Base-by-base conservation (phyloP, 2,113 vertebrate genomes). In the Pseudopipra pipra region DNA sequence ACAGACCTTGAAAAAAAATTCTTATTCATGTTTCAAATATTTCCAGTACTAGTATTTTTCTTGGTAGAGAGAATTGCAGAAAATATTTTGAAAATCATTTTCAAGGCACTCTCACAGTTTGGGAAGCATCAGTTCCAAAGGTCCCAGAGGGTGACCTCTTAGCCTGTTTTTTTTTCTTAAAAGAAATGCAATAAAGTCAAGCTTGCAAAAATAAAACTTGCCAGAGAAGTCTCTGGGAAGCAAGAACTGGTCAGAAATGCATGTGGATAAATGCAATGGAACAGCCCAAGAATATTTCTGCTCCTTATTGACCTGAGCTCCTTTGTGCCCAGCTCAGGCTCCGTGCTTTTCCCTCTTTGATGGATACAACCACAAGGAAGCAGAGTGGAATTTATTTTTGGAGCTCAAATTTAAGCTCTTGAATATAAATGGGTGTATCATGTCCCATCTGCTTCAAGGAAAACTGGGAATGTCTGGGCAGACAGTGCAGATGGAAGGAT, bases 101-200 rank as follows among this genome's bases (percentile, higher is more conserved):
- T 67, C 47, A 72, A 92, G 90, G 41, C 44, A 23, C 67, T 73
- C 5, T 73, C 5, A 0, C 33, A 43, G 63, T 14, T 71, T 39
- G 59, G 55, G 59, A 88, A 77, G 35, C 46, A 46, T 58, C 44
- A 61, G 49, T 86, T 96, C 67, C 92, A 83, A 96, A 95, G 79
- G 74, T 82, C 67, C 58, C 79, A 79, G 82, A 63, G 58, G 62
- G 62, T 94, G 92, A 97, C 90, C 85, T 91, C 66, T 91, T 89
- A 87, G 62, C 58, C 71, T 85, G 77, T 31, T 41, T 41, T 25
- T 25, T 46, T 75, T 95, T 49, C 85, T 82, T 79, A 61, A 82
- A 33, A 95, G 63, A 91, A 94, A 87, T 55, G 65, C 89, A 89
- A 92, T 84, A 61, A 90, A 91, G 47, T 37, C 54, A 85, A 85